Percentiles rank a stretch among this genome's conserved stretches.
Conservation (phyloP, 1,140 invertebrate species). For the Danaus melanippus region DNA sequence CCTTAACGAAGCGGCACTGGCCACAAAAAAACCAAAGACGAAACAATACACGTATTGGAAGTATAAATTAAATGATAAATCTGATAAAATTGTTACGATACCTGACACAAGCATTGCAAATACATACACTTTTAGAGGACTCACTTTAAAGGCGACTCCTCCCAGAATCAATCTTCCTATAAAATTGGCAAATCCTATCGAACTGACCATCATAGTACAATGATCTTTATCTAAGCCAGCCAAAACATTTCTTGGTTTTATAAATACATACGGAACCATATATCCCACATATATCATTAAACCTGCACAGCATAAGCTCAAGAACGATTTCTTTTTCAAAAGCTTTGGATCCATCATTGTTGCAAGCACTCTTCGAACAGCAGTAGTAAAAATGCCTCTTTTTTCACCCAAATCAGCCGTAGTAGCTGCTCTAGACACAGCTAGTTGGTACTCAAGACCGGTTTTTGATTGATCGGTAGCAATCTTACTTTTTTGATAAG, state of each 20-base stretch:
- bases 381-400: constrained; percentile 54
- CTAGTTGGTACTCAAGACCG: constrained; percentile 62
- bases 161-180: constrained; percentile 46
- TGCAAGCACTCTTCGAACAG: constrained; percentile 54
- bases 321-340: constrained; percentile 45
- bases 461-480: constrained; percentile 40
- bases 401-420: constrained; percentile 49
- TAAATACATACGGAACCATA: constrained; percentile 55
- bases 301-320: constrained; percentile 42
- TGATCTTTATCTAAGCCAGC: constrained; percentile 35
- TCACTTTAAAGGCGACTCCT: constrained; percentile 41
- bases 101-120: constrained; percentile 32
- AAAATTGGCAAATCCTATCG: constrained; percentile 48
- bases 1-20: constrained; percentile 40
- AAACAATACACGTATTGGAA: constrained; percentile 53
- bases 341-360: constrained; percentile 62
- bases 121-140: constrained; percentile 37
- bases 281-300: constrained; percentile 49
- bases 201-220: constrained; percentile 47
- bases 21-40: constrained; percentile 49
- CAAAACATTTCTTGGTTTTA: constrained; percentile 38
- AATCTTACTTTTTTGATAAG: constrained; percentile 77
- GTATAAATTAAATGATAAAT: constrained; percentile 42
- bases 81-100: constrained; percentile 36
- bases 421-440: constrained; percentile 54